These are phyloP conservation scores for Trachythela sp. DNA, from an alignment of 64 coral and sea anemone genomes.

Conservation along the genomic window DNA sequence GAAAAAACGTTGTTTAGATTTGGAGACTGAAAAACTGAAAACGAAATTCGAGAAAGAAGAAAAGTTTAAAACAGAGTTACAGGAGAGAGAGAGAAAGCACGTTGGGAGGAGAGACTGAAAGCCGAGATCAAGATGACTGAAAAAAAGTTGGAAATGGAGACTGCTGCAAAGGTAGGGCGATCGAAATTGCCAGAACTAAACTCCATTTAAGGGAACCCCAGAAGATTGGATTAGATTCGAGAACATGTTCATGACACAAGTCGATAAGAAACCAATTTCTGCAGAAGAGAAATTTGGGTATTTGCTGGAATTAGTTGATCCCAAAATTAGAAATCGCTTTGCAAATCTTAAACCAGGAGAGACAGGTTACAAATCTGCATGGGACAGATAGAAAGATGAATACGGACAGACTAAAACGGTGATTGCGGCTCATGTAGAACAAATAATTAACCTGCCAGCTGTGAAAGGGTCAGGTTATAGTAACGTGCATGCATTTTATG, in stretches of 20 bases:
- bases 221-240: conserved; percentile 13
- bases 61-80: not conserved
- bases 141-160: not conserved
- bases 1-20: not conserved
- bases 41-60: no score
- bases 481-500: not conserved
- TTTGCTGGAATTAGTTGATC: conserved; percentile 10
- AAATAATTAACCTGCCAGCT: not conserved
- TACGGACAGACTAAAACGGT: not conserved
- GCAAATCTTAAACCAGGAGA: not conserved
- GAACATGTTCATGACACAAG: conserved; percentile 1
- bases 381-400: not conserved
- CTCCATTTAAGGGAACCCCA: not conserved
- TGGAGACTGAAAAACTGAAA: no score
- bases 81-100: conserved; percentile 2
- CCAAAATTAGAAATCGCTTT: not conserved
- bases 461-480: not conserved
- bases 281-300: conserved; percentile 1
- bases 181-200: conserved; percentile 14
- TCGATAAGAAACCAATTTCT: not conserved
- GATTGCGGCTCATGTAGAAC: not conserved
- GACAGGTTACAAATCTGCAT: not conserved
- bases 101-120: not conserved
- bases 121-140: not conserved
- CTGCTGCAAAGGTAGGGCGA: not conserved